Evolutionary conservation across 2,113 vertebrate species (phyloP), one percentile per base, ranked within the genome.

Genomic region (Greenwoodochromis staneri): DNA sequence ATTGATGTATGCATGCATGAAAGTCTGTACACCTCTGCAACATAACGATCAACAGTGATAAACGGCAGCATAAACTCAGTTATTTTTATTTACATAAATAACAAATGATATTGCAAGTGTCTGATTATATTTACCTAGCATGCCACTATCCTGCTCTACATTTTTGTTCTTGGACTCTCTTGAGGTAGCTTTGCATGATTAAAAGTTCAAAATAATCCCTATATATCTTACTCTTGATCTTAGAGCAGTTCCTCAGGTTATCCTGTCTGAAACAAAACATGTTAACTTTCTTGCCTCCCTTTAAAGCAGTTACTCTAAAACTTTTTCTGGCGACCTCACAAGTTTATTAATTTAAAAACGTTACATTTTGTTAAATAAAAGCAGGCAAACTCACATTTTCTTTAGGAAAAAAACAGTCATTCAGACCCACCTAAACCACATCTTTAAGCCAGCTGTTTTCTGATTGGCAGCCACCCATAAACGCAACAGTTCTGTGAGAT

Each of bases 301-400:
- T 45, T 73, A 47, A 47, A 1, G 69, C 69, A 47, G 40, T 16
- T 73, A 10, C 24, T 76, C 24, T 76, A 27, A 29, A 29, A 29
- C 9, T 1, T 29, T 47, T 76, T 29, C 40, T 5, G 9, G 40
- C 0, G 1, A 29, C 69, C 24, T 29, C 40, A 73, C 14, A 73
- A 29, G 6, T 47, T 45, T n/a, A 8, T 66, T 66, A 0, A 66
- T 66, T 66, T 66, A 21, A 13, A 38, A 66, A 66, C 0, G 1
- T 47, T 47, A 29, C 4, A 47, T 47, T 19, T 76, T 16, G 14
- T 76, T 47, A 76, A 76, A 76, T 76, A 47, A 73, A 73, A 29
- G 14, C 24, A 10, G 34, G 34, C 11, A 69, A 66, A 66, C 61
- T n/a, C 61, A 66, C 7, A 40, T 40, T 69, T 69, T 69, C 0